Evolutionary conservation across 2,888 invertebrate species (phyloP).

Genomic region (Therioaphis trifolii): DNA sequence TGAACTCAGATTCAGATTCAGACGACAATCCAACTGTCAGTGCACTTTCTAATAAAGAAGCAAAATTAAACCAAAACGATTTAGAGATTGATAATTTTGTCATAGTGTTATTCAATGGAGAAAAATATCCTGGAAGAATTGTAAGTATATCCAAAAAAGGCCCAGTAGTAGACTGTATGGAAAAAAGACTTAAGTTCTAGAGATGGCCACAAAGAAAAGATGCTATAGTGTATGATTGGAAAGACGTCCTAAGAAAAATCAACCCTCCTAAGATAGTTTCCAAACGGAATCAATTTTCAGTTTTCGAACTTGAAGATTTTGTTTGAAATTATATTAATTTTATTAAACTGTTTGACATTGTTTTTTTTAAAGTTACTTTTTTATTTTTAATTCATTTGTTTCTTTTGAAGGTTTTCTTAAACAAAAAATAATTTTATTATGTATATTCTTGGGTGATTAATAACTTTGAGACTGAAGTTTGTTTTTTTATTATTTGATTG

Average conservation of each 20-base stretch:
- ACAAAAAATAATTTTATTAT: too few species aligned
- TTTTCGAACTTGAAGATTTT: not conserved
- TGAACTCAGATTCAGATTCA: not conserved
- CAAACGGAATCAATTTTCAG: not conserved
- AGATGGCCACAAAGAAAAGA: not conserved
- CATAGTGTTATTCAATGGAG: not conserved
- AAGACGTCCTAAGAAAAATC: not conserved
- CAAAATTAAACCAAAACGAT: not conserved
- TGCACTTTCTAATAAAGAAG: not conserved
- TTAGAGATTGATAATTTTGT: conserved; percentile 5
- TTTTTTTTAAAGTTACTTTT: too few species aligned
- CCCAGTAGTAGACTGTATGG: not conserved
- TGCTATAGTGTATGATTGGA: not conserved
- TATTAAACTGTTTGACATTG: too few species aligned
- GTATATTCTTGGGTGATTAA: too few species aligned
- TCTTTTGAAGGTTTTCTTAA: too few species aligned
- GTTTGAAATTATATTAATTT: too few species aligned
- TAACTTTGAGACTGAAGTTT: too few species aligned
- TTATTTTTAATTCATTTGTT: too few species aligned
- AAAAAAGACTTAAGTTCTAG: not conserved
- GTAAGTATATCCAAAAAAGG: not conserved
- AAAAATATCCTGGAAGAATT: not conserved
- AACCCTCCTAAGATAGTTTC: not conserved
- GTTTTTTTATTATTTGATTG: too few species aligned
- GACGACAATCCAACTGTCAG: not conserved